Base-by-base conservation (phyloP, 2,888 invertebrate genomes). In the Pterobdella sp. region DNA sequence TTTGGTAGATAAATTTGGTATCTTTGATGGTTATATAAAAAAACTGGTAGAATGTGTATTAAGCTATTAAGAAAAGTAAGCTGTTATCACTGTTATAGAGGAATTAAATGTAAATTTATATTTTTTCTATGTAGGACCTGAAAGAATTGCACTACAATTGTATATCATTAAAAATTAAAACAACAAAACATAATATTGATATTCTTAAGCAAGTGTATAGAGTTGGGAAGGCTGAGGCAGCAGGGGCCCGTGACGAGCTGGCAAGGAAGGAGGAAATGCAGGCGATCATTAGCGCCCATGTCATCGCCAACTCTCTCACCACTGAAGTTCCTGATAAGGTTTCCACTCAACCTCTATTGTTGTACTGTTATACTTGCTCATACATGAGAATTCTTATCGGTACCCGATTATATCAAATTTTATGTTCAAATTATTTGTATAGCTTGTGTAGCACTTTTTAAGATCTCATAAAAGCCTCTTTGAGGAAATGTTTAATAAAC, bases 201-300 rank as follows among this genome's bases (percentile, higher is more conserved):
- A 7, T 14, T 42, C 49, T 14, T 42, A 42, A 42, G 22, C 49
- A 42, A 22, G 49, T 22, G 49, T 42, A 7, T 14, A 14, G 10
- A 7, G 49, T 7, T n/a, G 64, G 42, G 37, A 64, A 77, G 73
- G 75, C 75, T 67, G 69, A 73, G n/a, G 73, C 74, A 4, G 81
- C 81, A 73, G 90, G 90, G 0, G 91, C 94, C 0, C 87, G 94
- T 22, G 95, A 95, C 81, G 94, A 94, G 81, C 90, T 90, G 4
- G 94, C 94, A 0, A 91, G 94, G 81, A 86, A 90, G 42, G 93
- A 95, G 81, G 96, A 97, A 82, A 89, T 89, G 75, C 88, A 90
- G 71, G 92, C 93, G 72, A 88, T 91, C 72, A 95, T 97, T 29
- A 91, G 93, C 81, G 93, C 96, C 83, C 93, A 94, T 80, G 90